These are phyloP conservation scores for Platygyra sinensis DNA, from an alignment of 64 coral and sea anemone species.

Conservation along the genomic window DNA sequence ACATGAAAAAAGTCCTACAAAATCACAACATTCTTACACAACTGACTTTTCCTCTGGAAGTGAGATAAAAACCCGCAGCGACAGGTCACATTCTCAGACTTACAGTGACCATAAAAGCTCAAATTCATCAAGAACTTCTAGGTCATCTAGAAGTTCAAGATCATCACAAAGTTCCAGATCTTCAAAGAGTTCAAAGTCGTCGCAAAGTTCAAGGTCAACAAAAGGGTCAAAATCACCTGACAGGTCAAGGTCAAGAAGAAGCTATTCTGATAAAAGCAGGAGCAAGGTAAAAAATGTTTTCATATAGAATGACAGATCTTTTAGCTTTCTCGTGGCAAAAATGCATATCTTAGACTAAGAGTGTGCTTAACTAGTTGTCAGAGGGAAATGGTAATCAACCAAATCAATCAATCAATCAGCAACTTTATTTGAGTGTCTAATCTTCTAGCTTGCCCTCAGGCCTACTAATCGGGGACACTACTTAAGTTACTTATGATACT, in stretches of 20 bases:
- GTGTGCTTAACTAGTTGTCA: too few relatives aligned
- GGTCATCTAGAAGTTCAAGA: slow-evolving; percentile 37
- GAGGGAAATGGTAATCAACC: too few relatives aligned
- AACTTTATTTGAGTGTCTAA: too few relatives aligned
- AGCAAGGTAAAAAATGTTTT: slow-evolving; percentile 14
- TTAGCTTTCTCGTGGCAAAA: too few relatives aligned
- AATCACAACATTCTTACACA: slow-evolving; percentile 40
- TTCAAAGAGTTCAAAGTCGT: slow-evolving; percentile 38
- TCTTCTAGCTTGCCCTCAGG: too few relatives aligned
- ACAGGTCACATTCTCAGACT: slow-evolving; percentile 45
- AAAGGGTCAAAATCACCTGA: slow-evolving; percentile 43
- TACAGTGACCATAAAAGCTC: slow-evolving; percentile 48
- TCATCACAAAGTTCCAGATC: slow-evolving; percentile 58
- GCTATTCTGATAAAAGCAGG: slow-evolving; percentile 1
- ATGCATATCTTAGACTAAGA: too few relatives aligned
- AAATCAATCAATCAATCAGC: too few relatives aligned
- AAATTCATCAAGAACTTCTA: slow-evolving; percentile 47
- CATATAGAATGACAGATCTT: background rate
- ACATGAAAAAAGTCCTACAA: slow-evolving; percentile 14
- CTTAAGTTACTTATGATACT: too few relatives aligned
- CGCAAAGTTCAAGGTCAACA: slow-evolving; percentile 39
- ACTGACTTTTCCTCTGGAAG: slow-evolving; percentile 62
- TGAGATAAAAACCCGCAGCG: slow-evolving; percentile 52
- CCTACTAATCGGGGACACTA: too few relatives aligned
- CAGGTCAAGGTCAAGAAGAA: slow-evolving; percentile 23